Evolutionary conservation across 2,797 vertebrate species (phyloP).

Genomic region (Tiaroga cobitis): DNA sequence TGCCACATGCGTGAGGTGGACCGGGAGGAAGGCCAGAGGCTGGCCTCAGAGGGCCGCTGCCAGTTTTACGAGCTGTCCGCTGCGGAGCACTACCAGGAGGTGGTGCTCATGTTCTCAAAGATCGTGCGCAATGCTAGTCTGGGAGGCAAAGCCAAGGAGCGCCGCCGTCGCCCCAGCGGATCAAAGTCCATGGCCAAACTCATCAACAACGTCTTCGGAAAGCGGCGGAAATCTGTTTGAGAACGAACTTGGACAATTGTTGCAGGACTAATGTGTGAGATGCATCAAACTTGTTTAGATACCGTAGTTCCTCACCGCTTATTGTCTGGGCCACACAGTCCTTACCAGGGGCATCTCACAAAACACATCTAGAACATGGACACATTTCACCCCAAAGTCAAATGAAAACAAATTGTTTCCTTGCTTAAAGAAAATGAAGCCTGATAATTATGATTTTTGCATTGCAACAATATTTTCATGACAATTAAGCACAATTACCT

Average conservation of each 20-base stretch:
- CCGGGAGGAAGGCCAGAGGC: conserved; percentile 83
- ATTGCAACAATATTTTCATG: background rate
- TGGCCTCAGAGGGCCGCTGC: conserved; percentile 80
- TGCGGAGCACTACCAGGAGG: conserved; percentile 86
- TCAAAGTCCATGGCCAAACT: conserved; percentile 89
- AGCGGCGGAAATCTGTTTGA: conserved; percentile 88
- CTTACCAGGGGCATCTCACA: background rate
- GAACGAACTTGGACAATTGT: conserved; percentile 28
- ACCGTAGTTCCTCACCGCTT: background rate
- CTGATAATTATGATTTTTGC: background rate
- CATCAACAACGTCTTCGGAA: conserved; percentile 89
- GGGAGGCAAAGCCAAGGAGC: conserved; percentile 80
- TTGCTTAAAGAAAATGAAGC: background rate
- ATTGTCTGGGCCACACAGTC: background rate
- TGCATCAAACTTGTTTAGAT: conserved; percentile 1
- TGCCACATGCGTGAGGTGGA: conserved; percentile 85
- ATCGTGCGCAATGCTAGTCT: conserved; percentile 76
- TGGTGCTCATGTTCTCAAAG: conserved; percentile 83
- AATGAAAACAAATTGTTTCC: background rate
- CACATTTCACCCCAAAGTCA: background rate
- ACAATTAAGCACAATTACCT: background rate
- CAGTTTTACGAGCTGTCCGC: conserved; percentile 89
- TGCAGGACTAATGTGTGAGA: background rate
- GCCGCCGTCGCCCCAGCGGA: conserved; percentile 82
- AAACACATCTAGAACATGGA: conserved; percentile 1